These are phyloP conservation scores for Porphyrio hochstetteri DNA, from an alignment of 2,113 vertebrate genomes.

Conservation along the genomic window DNA sequence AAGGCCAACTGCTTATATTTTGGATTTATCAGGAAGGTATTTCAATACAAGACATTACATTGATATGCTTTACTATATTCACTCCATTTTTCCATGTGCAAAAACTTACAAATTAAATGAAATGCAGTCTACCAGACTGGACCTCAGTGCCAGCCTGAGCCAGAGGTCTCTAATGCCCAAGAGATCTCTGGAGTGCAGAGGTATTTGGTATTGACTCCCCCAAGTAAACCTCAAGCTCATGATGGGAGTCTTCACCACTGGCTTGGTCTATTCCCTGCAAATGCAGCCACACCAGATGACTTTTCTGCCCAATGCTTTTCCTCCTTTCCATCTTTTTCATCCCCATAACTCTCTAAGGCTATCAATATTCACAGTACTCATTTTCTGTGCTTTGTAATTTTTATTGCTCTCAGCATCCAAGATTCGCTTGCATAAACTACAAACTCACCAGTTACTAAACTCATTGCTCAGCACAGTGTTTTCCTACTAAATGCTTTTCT, in stretches of 20 bases:
- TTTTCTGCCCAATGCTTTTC: not conserved
- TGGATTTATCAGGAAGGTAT: not conserved
- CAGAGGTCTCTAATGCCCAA: not conserved
- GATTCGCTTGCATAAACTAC: not conserved
- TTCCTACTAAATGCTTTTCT: not conserved
- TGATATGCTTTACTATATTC: not conserved
- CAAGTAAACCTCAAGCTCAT: not conserved
- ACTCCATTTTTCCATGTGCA: not conserved
- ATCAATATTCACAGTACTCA: not conserved
- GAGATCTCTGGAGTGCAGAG: not conserved
- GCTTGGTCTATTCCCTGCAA: not conserved
- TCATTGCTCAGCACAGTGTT: not conserved
- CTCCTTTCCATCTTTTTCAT: not conserved
- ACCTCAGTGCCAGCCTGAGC: not conserved
- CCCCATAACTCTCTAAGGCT: not conserved
- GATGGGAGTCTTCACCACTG: not conserved
- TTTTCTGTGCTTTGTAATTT: not conserved
- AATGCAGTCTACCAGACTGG: not conserved
- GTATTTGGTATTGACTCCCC: not conserved
- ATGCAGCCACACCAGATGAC: not conserved
- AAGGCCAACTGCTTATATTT: not conserved
- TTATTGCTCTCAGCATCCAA: not conserved
- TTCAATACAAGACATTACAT: not conserved
- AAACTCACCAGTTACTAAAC: not conserved
- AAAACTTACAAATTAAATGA: not conserved